A percentile compares a stretch with the other conserved stretches of the same genome.
Conservation (phyloP, 2,797 vertebrate genomes). For the Galago senegalensis region DNA sequence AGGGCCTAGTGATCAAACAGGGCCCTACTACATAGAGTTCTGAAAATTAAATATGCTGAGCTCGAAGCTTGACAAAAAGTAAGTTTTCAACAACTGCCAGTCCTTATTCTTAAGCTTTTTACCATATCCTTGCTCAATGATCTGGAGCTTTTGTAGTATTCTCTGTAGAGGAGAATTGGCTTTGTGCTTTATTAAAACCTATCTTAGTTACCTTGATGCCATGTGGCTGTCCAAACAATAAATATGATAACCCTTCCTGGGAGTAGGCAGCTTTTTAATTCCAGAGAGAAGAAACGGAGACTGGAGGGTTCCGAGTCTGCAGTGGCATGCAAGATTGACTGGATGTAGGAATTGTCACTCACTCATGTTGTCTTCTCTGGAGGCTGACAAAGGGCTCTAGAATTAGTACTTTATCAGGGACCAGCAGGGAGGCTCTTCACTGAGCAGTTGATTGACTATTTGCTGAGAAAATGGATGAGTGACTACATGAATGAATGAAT, state of each 20-base stretch:
- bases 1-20: too few relatives aligned
- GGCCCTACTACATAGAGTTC: neutral
- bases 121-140: neutral
- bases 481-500: neutral
- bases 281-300: neutral
- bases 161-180: neutral
- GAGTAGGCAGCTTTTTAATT: neutral
- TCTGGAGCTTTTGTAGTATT: neutral
- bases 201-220: neutral
- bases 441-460: neutral
- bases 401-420: neutral
- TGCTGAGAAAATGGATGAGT: neutral
- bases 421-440: neutral
- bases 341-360: rapidly evolving
- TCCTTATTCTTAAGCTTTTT: neutral
- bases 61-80: neutral
- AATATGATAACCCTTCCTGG: neutral
- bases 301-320: neutral
- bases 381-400: neutral
- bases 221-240: neutral
- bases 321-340: rapidly evolving
- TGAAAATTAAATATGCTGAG: neutral
- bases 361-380: neutral
- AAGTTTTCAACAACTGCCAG: neutral
- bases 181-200: neutral